phyloP scores from a whole-genome alignment of 2,113 vertebrate genomes.

The Eleginops maclovinus region DNA sequence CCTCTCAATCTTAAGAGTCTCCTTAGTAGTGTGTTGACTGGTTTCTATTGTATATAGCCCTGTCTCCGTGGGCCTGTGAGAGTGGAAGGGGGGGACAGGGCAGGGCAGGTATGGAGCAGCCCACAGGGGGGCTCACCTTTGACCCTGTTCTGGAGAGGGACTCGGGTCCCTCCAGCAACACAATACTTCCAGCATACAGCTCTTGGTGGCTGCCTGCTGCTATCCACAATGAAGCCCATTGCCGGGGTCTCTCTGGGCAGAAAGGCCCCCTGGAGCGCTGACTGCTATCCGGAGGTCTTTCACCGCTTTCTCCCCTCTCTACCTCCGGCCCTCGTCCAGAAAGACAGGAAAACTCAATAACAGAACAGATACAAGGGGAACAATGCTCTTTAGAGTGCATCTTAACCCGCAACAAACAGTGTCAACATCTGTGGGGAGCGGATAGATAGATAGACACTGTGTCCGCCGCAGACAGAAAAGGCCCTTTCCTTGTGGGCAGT shows the following conservation, averaged over 20 bases:
- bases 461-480: conserved; percentile 65
- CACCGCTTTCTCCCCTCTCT: conserved; percentile 80
- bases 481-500: conserved; percentile 85
- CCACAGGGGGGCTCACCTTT: conserved; percentile 88
- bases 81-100: conserved; percentile 57
- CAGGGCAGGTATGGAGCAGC: conserved; percentile 85
- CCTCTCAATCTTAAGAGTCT: conserved; percentile 74
- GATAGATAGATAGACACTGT: conserved; percentile 80
- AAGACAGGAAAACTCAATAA: conserved; percentile 85
- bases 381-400: conserved; percentile 93
- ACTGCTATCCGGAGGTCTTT: conserved; percentile 91
- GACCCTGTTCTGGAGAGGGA: conserved; percentile 79
- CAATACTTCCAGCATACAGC: conserved; percentile 83
- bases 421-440: conserved; percentile 93
- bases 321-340: conserved; percentile 72
- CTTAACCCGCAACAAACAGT: conserved; percentile 92
- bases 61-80: conserved; percentile 44
- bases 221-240: conserved; percentile 89
- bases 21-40: conserved; percentile 62
- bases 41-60: conserved; percentile 58
- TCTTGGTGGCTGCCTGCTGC: conserved; percentile 92
- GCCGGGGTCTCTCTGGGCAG: conserved; percentile 84
- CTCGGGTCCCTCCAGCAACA: conserved; percentile 76
- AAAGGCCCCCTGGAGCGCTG: conserved; percentile 88
- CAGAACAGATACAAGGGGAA: conserved; percentile 92